Percentiles rank a stretch among this genome's conserved stretches.
These are phyloP conservation scores for Globia sparganii DNA, from an alignment of 2,888 invertebrate species.

Conservation along the genomic window DNA sequence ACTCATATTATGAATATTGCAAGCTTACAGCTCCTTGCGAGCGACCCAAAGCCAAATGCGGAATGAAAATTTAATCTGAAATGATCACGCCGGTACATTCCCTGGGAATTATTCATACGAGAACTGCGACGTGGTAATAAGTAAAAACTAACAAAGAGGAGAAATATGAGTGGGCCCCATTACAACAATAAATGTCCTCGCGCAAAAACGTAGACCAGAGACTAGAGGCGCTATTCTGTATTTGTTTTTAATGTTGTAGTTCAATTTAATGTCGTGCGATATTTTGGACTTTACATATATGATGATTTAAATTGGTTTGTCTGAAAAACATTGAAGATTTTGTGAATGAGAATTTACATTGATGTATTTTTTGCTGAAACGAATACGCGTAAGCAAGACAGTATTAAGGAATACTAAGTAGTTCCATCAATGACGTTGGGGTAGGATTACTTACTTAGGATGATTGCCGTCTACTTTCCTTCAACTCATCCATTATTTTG, in stretches of 20 bases:
- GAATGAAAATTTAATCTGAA: slow-evolving; percentile 83
- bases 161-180: slow-evolving; percentile 82
- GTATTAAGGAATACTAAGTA: neutral
- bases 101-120: slow-evolving; percentile 81
- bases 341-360: neutral
- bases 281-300: slow-evolving; percentile 8
- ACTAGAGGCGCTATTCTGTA: slow-evolving; percentile 53
- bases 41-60: slow-evolving; percentile 74
- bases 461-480: neutral
- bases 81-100: slow-evolving; percentile 76
- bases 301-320: neutral
- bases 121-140: slow-evolving; percentile 74
- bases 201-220: slow-evolving; percentile 68
- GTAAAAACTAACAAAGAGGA: slow-evolving; percentile 83
- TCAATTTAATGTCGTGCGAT: neutral
- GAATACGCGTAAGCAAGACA: neutral
- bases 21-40: slow-evolving; percentile 68
- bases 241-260: slow-evolving; percentile 31
- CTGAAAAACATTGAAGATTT: neutral
- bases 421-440: neutral
- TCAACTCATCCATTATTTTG: slow-evolving; percentile 6
- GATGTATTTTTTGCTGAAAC: neutral
- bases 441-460: neutral
- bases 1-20: slow-evolving; percentile 80
- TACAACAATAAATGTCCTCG: slow-evolving; percentile 83